Evolutionary conservation across 2,888 invertebrate genomes (phyloP).

Genomic region (Andrena marginata): DNA sequence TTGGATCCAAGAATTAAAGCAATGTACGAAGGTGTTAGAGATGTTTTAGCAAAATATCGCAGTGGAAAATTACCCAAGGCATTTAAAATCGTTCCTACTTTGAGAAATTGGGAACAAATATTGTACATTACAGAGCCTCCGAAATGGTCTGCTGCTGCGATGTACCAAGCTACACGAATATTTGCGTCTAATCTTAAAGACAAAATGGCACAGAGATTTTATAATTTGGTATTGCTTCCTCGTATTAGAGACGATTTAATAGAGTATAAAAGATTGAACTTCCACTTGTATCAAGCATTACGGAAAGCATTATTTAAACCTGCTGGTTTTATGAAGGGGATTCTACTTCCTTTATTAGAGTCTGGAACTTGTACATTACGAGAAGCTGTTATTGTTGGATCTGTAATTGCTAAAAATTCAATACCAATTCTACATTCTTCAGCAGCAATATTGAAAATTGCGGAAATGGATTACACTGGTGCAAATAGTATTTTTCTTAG

Average conservation of each 20-base stretch:
- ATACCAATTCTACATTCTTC: constrained; percentile 98
- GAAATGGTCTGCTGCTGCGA: constrained; percentile 98
- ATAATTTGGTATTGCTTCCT: constrained; percentile 96
- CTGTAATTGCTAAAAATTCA: constrained; percentile 95
- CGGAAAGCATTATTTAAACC: constrained; percentile 98
- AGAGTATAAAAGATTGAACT: constrained; percentile 97
- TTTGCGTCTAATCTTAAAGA: constrained; percentile 99
- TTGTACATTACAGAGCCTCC: constrained; percentile 93
- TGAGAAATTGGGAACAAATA: constrained; percentile 98
- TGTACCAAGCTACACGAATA: constrained; percentile 98
- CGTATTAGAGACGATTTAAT: constrained; percentile 97
- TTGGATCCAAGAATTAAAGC: constrained; percentile 93
- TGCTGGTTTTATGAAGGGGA: constrained; percentile 98
- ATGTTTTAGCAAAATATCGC: constrained; percentile 95
- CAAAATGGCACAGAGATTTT: constrained; percentile 98
- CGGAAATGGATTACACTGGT: constrained; percentile 98
- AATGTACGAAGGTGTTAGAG: constrained; percentile 96
- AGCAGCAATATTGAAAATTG: constrained; percentile 97
- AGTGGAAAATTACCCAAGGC: constrained; percentile 99
- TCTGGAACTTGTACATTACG: constrained; percentile 97
- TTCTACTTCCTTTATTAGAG: constrained; percentile 91
- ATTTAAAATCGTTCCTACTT: constrained; percentile 97
- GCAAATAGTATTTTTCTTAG: constrained; percentile 98
- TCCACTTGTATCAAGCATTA: constrained; percentile 97
- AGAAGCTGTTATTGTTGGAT: constrained; percentile 98